phyloP scores from a whole-genome alignment of 2,113 vertebrate species.

The Vidua chalybeata region DNA sequence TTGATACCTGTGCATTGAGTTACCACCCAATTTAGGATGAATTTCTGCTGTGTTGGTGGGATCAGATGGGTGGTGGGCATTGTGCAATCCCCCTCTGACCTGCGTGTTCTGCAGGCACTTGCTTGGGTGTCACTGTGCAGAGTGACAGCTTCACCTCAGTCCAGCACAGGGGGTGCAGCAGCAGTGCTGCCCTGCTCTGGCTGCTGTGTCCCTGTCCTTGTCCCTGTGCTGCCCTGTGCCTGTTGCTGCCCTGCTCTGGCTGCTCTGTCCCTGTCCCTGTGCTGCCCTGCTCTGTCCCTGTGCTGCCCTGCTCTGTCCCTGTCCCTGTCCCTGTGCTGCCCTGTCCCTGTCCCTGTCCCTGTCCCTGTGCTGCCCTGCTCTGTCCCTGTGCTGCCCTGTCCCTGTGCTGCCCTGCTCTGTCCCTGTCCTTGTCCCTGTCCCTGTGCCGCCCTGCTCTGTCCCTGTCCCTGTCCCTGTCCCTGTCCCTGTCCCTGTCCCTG shows the following conservation, averaged over 20 bases:
- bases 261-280: too few relatives aligned
- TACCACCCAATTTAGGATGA: neutral
- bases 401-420: neutral
- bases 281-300: too few relatives aligned
- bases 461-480: too few relatives aligned
- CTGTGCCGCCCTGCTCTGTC: rapidly evolving
- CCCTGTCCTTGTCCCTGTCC: rapidly evolving
- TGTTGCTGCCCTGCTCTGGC: too few relatives aligned
- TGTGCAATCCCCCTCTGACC: rapidly evolving
- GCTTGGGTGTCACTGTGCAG: neutral
- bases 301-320: too few relatives aligned
- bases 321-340: too few relatives aligned
- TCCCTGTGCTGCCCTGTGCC: too few relatives aligned
- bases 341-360: too few relatives aligned
- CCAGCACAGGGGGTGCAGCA: neutral
- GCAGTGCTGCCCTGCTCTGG: rapidly evolving
- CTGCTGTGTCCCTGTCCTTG: too few relatives aligned
- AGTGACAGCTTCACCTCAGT: neutral
- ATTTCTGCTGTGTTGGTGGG: neutral
- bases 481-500: too few relatives aligned
- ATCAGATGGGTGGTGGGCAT: neutral
- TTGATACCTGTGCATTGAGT: neutral
- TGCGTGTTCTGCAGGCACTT: neutral
- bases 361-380: neutral
- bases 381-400: too few relatives aligned